Evolutionary conservation across 2,113 vertebrate species (phyloP).

Genomic region (Psilopsiagon aymara): DNA sequence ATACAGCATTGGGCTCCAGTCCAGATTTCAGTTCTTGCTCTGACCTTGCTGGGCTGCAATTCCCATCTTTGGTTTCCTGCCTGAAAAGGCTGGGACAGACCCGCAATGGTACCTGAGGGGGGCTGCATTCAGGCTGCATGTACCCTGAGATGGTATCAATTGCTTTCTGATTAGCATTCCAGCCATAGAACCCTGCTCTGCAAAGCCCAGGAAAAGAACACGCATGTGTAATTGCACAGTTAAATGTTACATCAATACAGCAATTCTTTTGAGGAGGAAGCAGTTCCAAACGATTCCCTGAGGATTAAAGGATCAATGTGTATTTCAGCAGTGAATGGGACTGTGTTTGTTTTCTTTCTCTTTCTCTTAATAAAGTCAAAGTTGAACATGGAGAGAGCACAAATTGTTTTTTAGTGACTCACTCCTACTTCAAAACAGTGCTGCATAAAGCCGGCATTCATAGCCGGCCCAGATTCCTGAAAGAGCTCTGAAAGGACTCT

Average conservation of each 20-base stretch:
- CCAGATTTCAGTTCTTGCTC: not conserved
- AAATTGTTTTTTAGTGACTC: constrained; percentile 72
- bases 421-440: constrained; percentile 46
- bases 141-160: not conserved
- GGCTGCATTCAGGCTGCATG: not conserved
- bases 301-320: constrained; percentile 53
- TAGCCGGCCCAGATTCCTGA: not conserved
- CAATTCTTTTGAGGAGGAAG: constrained; percentile 8
- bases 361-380: constrained; percentile 60
- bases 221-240: not conserved
- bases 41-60: not conserved
- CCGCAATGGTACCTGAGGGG: not conserved
- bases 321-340: not conserved
- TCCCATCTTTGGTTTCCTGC: not conserved
- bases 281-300: not conserved
- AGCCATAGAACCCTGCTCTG: not conserved
- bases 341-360: constrained; percentile 53
- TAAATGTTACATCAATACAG: not conserved
- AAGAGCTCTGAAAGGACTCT: constrained; percentile 37
- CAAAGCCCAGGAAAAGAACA: not conserved
- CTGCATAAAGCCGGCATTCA: constrained; percentile 57
- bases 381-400: constrained; percentile 26
- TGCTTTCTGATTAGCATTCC: not conserved
- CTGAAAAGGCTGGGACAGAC: not conserved
- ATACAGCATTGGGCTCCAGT: not conserved